Percentiles rank a stretch among this genome's conserved stretches.
These are phyloP conservation scores for Orthosia cruda DNA, from an alignment of 2,888 invertebrate species.

Conservation along the genomic window DNA sequence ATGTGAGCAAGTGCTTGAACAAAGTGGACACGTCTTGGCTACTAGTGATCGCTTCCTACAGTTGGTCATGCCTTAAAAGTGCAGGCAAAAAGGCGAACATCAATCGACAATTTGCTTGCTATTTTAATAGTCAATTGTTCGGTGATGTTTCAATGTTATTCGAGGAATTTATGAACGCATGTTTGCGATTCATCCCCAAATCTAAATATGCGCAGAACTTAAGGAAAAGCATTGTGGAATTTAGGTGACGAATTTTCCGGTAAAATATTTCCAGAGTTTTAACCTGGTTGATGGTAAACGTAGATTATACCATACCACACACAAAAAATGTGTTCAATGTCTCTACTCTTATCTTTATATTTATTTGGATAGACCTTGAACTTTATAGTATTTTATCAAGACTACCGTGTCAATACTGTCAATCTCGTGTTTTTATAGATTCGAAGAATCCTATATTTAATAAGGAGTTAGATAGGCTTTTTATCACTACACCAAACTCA, in stretches of 20 bases:
- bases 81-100: conserved; percentile 41
- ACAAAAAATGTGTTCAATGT: neutral
- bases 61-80: conserved; percentile 67
- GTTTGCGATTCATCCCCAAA: conserved; percentile 2
- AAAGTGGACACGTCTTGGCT: conserved; percentile 65
- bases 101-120: conserved; percentile 32
- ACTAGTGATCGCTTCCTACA: conserved; percentile 62
- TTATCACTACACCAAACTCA: neutral
- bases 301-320: neutral
- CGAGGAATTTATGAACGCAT: conserved; percentile 27
- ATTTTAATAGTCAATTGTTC: conserved; percentile 60
- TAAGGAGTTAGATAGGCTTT: neutral
- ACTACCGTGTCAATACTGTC: neutral
- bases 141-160: conserved; percentile 49
- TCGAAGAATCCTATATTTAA: neutral
- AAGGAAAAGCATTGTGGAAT: conserved; percentile 7
- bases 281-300: neutral
- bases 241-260: neutral
- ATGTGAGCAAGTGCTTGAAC: conserved; percentile 63
- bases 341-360: neutral
- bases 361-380: neutral
- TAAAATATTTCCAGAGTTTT: neutral
- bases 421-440: neutral
- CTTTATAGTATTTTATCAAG: neutral
- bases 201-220: neutral